Evolutionary conservation across 53 echinoderm and acorn worm species (phyloP).

Genomic region (Holothuria leucospilota): DNA sequence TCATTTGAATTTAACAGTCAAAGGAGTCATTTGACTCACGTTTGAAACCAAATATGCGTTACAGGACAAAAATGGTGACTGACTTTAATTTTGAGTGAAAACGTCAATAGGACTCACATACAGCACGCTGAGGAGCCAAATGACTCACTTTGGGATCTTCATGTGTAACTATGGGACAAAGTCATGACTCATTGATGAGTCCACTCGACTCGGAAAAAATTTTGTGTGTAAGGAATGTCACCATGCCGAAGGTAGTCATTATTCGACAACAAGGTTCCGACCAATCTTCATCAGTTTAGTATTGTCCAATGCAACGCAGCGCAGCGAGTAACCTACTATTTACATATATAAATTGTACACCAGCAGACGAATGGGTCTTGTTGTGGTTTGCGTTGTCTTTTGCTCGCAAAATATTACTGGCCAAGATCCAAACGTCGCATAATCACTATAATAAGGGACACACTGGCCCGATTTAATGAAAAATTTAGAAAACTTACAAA

Average conservation of each 20-base stretch:
- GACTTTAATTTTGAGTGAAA: too few relatives aligned
- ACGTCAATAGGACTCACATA: too few relatives aligned
- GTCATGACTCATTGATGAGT: too few relatives aligned
- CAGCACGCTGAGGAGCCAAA: too few relatives aligned
- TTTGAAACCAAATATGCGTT: too few relatives aligned
- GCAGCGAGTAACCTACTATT: neutral
- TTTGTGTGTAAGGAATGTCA: too few relatives aligned
- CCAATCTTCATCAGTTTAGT: neutral
- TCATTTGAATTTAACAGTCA: too few relatives aligned
- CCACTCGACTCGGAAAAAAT: too few relatives aligned
- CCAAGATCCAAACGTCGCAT: slow-evolving; percentile 19
- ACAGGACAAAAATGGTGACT: too few relatives aligned
- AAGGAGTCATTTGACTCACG: too few relatives aligned
- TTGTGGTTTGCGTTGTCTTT: slow-evolving; percentile 37
- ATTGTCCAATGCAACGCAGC: slow-evolving; percentile 38
- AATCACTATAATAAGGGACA: neutral
- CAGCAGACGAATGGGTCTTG: slow-evolving; percentile 19
- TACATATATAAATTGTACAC: neutral
- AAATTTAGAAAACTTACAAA: neutral
- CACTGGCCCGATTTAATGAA: neutral
- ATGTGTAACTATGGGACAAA: too few relatives aligned
- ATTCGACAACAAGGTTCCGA: neutral
- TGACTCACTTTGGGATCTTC: too few relatives aligned
- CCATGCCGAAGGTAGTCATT: neutral
- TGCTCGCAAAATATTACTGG: neutral